These are phyloP conservation scores for Iselma pallidipennis DNA, from an alignment of 2,888 invertebrate species.

Conservation along the genomic window DNA sequence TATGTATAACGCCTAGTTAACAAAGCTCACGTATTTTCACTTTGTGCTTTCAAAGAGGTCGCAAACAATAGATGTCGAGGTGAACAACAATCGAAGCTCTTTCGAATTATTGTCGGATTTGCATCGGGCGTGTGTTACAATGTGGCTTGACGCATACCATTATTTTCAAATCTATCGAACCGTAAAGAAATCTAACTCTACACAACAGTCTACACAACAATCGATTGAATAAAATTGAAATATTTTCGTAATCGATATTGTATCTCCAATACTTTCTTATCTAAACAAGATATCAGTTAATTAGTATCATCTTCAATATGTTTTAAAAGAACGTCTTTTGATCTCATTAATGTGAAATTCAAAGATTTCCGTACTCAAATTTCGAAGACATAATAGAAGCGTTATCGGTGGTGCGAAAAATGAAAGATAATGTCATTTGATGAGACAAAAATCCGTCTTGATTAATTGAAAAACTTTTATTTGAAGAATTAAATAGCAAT, in stretches of 20 bases:
- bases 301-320: too few species aligned
- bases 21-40: background rate
- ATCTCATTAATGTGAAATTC: too few species aligned
- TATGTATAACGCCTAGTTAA: background rate
- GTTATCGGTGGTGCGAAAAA: background rate
- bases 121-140: background rate
- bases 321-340: too few species aligned
- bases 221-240: too few species aligned
- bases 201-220: too few species aligned
- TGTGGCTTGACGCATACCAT: too few species aligned
- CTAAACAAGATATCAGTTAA: too few species aligned
- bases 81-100: background rate
- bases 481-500: background rate
- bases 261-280: background rate
- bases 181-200: background rate
- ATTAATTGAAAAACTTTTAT: conserved; percentile 4
- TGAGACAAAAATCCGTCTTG: background rate
- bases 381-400: background rate
- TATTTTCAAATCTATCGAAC: background rate
- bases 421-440: background rate
- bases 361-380: too few species aligned
- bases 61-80: background rate
- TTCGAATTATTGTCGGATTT: background rate
- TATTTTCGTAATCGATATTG: background rate
- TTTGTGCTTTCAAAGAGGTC: background rate